phyloP scores from a whole-genome alignment of 2,113 vertebrate genomes.

The Dendrocopos noguchii region DNA sequence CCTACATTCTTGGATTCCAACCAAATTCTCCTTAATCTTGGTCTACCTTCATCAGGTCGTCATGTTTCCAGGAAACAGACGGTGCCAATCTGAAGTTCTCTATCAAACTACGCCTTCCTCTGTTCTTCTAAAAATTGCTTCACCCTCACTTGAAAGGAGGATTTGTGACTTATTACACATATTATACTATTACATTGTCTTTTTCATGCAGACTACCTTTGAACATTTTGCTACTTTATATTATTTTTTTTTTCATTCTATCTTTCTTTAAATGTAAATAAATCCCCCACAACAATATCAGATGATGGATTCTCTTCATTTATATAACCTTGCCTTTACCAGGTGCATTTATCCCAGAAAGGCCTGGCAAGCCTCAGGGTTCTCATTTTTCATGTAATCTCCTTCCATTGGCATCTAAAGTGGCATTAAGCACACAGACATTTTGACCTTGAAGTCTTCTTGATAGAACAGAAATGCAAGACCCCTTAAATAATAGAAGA shows the following conservation, averaged over 20 bases:
- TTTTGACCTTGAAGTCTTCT: conserved; percentile 59
- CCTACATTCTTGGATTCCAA: not conserved
- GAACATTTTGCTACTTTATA: not conserved
- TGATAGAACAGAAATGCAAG: not conserved
- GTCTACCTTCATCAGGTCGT: not conserved
- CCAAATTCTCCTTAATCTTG: not conserved
- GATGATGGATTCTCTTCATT: conserved; percentile 44
- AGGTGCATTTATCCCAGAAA: conserved; percentile 33
- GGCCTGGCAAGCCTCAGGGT: conserved; percentile 36
- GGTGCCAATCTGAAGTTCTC: not conserved
- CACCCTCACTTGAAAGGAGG: not conserved
- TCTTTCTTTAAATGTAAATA: conserved; percentile 12
- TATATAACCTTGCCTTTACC: conserved; percentile 37
- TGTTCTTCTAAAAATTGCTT: not conserved
- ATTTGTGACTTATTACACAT: not conserved
- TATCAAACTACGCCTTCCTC: not conserved
- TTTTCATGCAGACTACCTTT: not conserved
- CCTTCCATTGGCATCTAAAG: conserved; percentile 54
- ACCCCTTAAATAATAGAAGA: conserved; percentile 54
- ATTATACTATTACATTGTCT: not conserved
- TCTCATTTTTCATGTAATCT: conserved; percentile 61
- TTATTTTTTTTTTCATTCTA: not conserved
- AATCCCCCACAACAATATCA: not conserved
- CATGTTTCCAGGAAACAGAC: not conserved
- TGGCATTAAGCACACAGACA: conserved; percentile 14